Conservation (phyloP, 2,888 invertebrate genomes). For the Calephelis perditalis region DNA sequence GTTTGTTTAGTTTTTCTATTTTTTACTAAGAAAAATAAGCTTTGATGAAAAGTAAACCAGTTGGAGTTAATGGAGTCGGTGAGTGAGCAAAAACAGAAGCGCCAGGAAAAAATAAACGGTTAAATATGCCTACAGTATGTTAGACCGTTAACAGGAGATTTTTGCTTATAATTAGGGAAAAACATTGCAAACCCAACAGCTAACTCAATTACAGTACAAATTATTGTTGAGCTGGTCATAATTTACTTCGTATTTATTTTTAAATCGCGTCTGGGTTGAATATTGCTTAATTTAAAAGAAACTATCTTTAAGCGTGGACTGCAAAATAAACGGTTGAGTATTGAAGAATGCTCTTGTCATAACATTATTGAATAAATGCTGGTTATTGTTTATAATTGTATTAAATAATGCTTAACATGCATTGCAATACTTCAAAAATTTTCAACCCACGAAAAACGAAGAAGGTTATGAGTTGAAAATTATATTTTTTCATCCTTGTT, state of each 20-base stretch:
- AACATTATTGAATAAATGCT: neutral
- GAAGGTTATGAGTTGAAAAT: no score
- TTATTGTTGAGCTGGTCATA: slow-evolving; percentile 1
- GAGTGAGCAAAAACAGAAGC: slow-evolving; percentile 74
- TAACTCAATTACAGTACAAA: slow-evolving; percentile 26
- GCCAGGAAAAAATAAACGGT: slow-evolving; percentile 51
- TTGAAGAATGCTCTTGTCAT: neutral
- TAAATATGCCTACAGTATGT: slow-evolving; percentile 27
- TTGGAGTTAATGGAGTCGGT: slow-evolving; percentile 71
- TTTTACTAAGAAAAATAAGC: slow-evolving; percentile 37
- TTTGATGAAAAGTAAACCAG: slow-evolving; percentile 51
- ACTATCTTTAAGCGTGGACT: neutral
- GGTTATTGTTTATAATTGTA: neutral
- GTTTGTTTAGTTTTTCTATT: slow-evolving; percentile 34
- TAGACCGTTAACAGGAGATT: slow-evolving; percentile 29
- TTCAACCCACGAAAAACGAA: no score
- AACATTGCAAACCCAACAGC: slow-evolving; percentile 18
- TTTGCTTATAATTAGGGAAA: slow-evolving; percentile 24
- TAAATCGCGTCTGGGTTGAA: neutral
- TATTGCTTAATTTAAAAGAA: neutral
- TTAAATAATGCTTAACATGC: no score
- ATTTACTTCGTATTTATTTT: slow-evolving; percentile 4
- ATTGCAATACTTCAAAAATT: no score
- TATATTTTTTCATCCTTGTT: no score
- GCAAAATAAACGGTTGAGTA: neutral